Evolutionary conservation across 2,797 vertebrate species (phyloP).

Genomic region (Sebastes iracundus): DNA sequence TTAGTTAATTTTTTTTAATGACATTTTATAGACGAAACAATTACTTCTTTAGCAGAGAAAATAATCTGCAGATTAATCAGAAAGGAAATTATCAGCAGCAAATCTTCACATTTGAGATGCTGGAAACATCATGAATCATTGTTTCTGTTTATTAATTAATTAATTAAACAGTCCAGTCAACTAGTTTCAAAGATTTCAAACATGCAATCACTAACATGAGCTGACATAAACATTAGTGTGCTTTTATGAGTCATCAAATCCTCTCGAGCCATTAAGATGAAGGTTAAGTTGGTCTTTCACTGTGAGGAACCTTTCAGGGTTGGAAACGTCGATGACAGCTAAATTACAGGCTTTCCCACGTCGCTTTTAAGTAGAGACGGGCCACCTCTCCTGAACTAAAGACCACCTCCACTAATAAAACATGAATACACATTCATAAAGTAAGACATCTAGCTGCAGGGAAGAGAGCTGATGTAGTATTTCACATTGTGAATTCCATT

Average conservation of each 20-base stretch:
- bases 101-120: background rate
- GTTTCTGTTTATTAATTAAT: background rate
- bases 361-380: background rate
- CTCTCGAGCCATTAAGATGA: background rate
- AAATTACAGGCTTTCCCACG: slow-evolving; percentile 1
- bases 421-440: background rate
- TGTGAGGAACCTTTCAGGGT: background rate
- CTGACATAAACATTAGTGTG: background rate
- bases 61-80: background rate
- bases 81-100: background rate
- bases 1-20: background rate
- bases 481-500: background rate
- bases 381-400: background rate
- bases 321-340: background rate
- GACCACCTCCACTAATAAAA: background rate
- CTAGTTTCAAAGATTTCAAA: background rate
- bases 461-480: background rate
- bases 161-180: background rate
- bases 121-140: background rate
- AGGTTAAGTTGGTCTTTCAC: background rate
- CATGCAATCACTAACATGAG: background rate
- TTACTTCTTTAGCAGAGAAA: background rate
- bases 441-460: background rate
- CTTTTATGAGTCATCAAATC: background rate
- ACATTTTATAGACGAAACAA: background rate